phyloP scores from a whole-genome alignment of 2,888 invertebrate genomes.

The Chironomus tentans region DNA sequence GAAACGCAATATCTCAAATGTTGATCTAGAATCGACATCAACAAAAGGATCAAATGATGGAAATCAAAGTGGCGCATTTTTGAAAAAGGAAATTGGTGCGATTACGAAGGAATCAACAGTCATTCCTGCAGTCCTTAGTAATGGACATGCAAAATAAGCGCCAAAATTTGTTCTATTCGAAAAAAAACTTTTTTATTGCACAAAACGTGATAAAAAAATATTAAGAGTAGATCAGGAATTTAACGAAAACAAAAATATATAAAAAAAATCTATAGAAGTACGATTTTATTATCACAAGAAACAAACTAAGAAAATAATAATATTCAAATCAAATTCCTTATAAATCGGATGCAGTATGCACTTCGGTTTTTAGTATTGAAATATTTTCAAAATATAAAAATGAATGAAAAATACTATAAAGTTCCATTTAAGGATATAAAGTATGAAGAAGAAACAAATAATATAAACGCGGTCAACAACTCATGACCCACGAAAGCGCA shows the following conservation, averaged over 20 bases:
- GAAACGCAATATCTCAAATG: conserved; percentile 35
- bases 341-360: neutral
- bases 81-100: conserved; percentile 42
- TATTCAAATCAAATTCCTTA: neutral
- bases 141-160: conserved; percentile 41
- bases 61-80: conserved; percentile 32
- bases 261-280: neutral
- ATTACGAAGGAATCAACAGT: conserved; percentile 42
- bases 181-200: neutral
- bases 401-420: neutral
- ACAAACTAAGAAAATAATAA: neutral
- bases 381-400: neutral
- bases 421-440: too few species aligned
- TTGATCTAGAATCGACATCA: conserved; percentile 29
- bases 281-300: neutral
- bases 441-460: too few species aligned
- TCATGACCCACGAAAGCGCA: too few species aligned
- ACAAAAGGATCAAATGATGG: conserved; percentile 27
- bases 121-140: conserved; percentile 41
- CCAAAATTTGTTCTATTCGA: neutral
- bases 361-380: neutral
- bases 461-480: too few species aligned
- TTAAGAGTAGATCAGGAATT: neutral
- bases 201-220: neutral
- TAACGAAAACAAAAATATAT: neutral